A percentile compares a stretch with the other conserved stretches of the same genome.
phyloP scores from a whole-genome alignment of 2,888 invertebrate genomes.

The Macrosoma leucophasiata region DNA sequence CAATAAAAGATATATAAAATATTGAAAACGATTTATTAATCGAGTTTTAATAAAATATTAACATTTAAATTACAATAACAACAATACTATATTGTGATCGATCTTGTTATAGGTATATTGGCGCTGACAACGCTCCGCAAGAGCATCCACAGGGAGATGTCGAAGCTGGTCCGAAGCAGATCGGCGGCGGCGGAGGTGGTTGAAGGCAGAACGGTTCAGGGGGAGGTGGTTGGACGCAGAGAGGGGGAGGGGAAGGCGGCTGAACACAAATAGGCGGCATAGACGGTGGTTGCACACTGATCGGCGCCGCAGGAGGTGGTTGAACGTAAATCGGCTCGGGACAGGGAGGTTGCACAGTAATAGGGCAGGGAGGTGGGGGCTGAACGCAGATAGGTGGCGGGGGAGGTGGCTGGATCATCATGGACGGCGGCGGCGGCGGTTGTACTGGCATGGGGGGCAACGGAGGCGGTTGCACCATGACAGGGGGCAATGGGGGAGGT shows the following conservation, averaged over 20 bases:
- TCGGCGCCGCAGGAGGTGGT: constrained; percentile 48
- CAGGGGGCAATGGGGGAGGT: constrained; percentile 51
- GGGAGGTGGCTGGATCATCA: constrained; percentile 55
- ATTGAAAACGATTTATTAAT: too few species aligned
- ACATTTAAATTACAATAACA: too few species aligned
- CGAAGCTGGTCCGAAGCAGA: constrained; percentile 43
- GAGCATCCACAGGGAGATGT: constrained; percentile 19
- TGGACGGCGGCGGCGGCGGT: constrained; percentile 50
- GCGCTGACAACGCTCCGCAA: constrained; percentile 24
- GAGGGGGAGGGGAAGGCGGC: constrained; percentile 45
- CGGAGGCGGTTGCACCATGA: constrained; percentile 58
- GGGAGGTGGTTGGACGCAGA: constrained; percentile 40
- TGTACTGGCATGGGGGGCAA: constrained; percentile 57
- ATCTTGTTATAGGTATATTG: constrained; percentile 31
- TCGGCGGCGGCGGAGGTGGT: constrained; percentile 50
- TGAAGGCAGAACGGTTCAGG: constrained; percentile 46
- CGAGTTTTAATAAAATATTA: too few species aligned
- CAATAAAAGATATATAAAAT: too few species aligned
- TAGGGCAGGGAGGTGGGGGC: constrained; percentile 47
- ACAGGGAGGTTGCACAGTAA: constrained; percentile 55
- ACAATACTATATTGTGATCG: too few species aligned
- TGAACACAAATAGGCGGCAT: constrained; percentile 53
- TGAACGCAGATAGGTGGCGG: constrained; percentile 50
- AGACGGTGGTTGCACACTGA: constrained; percentile 53
- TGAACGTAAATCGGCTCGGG: constrained; percentile 52